These are phyloP conservation scores for Stigmatopora nigra DNA, from an alignment of 2,113 vertebrate genomes.

Conservation along the genomic window DNA sequence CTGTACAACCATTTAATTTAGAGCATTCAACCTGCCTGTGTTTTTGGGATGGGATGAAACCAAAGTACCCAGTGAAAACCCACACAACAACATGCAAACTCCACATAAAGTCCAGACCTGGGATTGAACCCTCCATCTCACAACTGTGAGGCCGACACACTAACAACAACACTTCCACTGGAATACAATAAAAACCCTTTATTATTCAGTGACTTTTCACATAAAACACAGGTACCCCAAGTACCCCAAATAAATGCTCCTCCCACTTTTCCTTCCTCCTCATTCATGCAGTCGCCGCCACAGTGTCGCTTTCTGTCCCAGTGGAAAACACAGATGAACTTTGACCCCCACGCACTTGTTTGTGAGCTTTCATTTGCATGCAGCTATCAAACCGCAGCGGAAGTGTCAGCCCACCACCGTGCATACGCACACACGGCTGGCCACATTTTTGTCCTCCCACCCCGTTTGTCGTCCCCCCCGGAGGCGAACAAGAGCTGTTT, in stretches of 20 bases:
- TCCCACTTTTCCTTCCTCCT: conserved; percentile 10
- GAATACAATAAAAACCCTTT: not conserved
- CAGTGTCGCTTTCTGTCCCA: conserved; percentile 37
- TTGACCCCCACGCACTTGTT: conserved; percentile 60
- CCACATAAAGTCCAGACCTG: too few relatives aligned
- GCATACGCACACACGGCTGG: conserved; percentile 18
- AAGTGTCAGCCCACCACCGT: conserved; percentile 50
- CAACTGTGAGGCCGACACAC: too few relatives aligned
- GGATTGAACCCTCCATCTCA: too few relatives aligned
- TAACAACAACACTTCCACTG: too few relatives aligned
- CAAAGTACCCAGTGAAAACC: too few relatives aligned
- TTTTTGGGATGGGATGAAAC: too few relatives aligned
- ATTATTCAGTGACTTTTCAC: too few relatives aligned
- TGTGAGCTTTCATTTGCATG: conserved; percentile 68
- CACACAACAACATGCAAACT: too few relatives aligned
- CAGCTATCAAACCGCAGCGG: conserved; percentile 54
- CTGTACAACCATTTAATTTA: too few relatives aligned
- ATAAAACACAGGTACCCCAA: too few relatives aligned
- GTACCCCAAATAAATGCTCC: too few relatives aligned
- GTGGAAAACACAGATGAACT: conserved; percentile 51
- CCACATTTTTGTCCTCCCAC: conserved; percentile 44
- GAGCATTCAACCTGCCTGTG: too few relatives aligned
- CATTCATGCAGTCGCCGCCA: conserved; percentile 16
- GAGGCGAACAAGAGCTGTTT: conserved; percentile 64
- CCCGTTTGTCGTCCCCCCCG: conserved; percentile 40